Evolutionary conservation across 2,888 invertebrate genomes (phyloP), one percentile per base, ranked within the genome.

Genomic region (Lasiommata megera): DNA sequence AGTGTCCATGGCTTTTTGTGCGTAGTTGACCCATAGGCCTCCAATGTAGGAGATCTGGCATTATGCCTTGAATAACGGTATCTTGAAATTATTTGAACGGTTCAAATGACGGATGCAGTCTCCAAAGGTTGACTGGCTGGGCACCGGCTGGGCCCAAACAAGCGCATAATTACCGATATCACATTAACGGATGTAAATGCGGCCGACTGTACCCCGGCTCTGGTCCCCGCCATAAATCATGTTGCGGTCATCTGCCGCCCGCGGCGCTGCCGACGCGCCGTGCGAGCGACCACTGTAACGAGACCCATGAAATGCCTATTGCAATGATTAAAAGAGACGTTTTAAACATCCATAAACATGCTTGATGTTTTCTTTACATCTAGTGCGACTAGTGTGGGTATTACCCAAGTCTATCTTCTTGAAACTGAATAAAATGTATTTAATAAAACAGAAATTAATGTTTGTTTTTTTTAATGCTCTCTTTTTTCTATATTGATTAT

Each of bases 161-260:
- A 80, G 81, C 79, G 74, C 76, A 77, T 88, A 86, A 88, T 88
- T 87, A 86, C 80, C 77, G 74, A 79, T 79, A 84, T 86, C 87
- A 85, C 82, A 85, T 87, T 86, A 82, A 84, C 84, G 73, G 82
- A 85, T 85, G 84, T 84, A 84, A 86, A 84, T 82, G 80, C 73
- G 74, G 65, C 69, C 71, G 78, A 78, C 72, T 78, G 78, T 74
- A 68, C 70, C 23, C 34, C 34, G 34, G 34, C 34, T 11, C 29
- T 31, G 29, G 44, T 46, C 46, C 68, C 73, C 70, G 71, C 77
- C 82, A 82, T 88, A 84, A 88, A 88, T 89, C 88, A 88, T 80
- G 80, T 72, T 76, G 82, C 83, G 85, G 88, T 86, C 88, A 87
- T 89, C 88, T 87, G 88, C 88, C 87, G 88, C 89, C 86, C 76